Evolutionary conservation across 2,797 vertebrate species (phyloP), one percentile per base, ranked within the genome.

Genomic region (Manis crassicaudata): DNA sequence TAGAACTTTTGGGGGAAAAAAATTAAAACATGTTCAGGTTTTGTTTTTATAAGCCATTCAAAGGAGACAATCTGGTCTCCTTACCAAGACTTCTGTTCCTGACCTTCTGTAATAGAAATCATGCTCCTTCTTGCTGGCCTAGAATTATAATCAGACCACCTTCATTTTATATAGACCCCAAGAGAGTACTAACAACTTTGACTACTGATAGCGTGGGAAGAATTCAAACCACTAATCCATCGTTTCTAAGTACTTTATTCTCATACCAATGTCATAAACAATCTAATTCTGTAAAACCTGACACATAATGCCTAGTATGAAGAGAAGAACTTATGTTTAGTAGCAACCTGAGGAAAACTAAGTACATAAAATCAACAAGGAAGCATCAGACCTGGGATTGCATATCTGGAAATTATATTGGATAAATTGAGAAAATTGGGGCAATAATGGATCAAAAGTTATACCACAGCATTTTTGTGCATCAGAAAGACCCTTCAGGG

Each of bases 351-450:
- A 98, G 97, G 96, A 95, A 97, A 98, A 97, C 96, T 88, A 97
- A 98, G 90, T 95, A 97, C 54, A 97, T 98, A 97, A 96, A 96
- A 96, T 96, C 97, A 97, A 98, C 95, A 90, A 91, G 86, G 92
- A 97, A 97, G 85, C 95, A 94, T 95, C 92, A 84, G 97, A 95
- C 75, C 90, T 83, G 68, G 40, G 96, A 96, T 90, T 97, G 70
- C 65, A 20, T 98, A 97, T 97, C 92, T 95, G 68, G 97, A 97
- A 97, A 98, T 52, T 89, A 95, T 83, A 94, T 72, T 62, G 92
- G 82, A 95, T 94, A 98, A 98, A 98, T 96, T 94, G 96, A 98
- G 96, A 97, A 97, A 98, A 98, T 97, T 97, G 94, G 94, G 95
- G 88, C 97, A 95, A 98, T 98, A 92, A 90, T 96, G 96, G 96